Evolutionary conservation across 2,888 invertebrate genomes (phyloP).

Genomic region (Drosophila niveifrons): DNA sequence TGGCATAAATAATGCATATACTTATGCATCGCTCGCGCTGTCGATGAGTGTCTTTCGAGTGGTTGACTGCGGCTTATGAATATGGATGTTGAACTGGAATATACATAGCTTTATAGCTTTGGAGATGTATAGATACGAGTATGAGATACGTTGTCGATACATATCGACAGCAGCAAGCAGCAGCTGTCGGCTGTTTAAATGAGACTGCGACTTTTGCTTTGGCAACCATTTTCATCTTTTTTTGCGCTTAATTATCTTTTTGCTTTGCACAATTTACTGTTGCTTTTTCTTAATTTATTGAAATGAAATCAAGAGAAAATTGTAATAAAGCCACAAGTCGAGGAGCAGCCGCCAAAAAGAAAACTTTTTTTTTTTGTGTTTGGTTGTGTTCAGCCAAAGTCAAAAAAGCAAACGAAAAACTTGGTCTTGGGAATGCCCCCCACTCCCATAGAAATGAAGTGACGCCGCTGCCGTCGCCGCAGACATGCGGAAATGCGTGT

Average conservation of each 20-base stretch:
- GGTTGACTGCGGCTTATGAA: constrained; percentile 49
- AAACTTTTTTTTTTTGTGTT: too few species aligned
- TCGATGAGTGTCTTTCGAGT: constrained; percentile 38
- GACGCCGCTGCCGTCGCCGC: constrained; percentile 18
- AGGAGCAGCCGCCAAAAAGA: constrained; percentile 2
- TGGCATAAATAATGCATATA: constrained; percentile 66
- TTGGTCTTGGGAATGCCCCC: constrained; percentile 43
- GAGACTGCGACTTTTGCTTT: constrained; percentile 19
- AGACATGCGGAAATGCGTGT: constrained; percentile 48
- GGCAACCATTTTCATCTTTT: constrained; percentile 56
- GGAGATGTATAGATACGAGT: constrained; percentile 20
- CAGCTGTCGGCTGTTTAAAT: constrained; percentile 19
- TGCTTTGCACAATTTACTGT: constrained; percentile 64
- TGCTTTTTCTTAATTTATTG: constrained; percentile 79
- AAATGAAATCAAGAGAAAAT: constrained; percentile 77
- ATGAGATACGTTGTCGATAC: constrained; percentile 27
- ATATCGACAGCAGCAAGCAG: constrained; percentile 47
- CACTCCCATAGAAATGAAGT: not conserved
- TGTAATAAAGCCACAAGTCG: constrained; percentile 34
- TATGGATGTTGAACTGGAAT: constrained; percentile 52
- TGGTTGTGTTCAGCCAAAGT: constrained; percentile 3
- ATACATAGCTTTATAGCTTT: constrained; percentile 14
- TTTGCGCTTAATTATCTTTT: constrained; percentile 65
- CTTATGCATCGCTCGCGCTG: constrained; percentile 50
- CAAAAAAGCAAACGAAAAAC: constrained; percentile 20